A percentile compares a stretch with the other conserved stretches of the same genome.
Evolutionary conservation across 2,888 invertebrate species (phyloP).

Genomic region (Autographa pulchrina): DNA sequence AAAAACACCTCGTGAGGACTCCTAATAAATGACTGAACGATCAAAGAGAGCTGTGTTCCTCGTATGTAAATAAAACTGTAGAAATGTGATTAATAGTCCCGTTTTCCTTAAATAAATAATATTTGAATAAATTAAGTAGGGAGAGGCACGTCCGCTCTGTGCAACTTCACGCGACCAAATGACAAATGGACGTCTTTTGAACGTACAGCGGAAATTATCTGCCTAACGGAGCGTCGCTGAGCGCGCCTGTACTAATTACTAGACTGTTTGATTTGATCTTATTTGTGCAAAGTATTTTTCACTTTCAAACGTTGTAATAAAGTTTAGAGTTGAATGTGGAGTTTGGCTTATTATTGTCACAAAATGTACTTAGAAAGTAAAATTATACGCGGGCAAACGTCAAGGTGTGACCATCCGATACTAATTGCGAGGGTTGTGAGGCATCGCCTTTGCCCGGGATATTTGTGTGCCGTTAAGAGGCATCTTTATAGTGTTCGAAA

Average conservation of each 20-base stretch:
- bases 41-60: conserved; percentile 82
- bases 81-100: conserved; percentile 88
- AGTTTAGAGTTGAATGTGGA: conserved; percentile 64
- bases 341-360: conserved; percentile 81
- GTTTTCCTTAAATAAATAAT: conserved; percentile 89
- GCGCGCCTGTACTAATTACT: conserved; percentile 87
- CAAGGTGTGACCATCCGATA: conserved; percentile 88
- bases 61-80: conserved; percentile 86
- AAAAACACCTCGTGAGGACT: conserved; percentile 70
- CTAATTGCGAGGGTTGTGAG: conserved; percentile 85
- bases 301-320: conserved; percentile 65
- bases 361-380: conserved; percentile 87
- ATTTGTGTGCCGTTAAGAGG: conserved; percentile 82
- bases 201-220: conserved; percentile 88
- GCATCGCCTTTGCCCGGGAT: conserved; percentile 72
- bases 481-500: conserved; percentile 78
- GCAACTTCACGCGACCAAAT: conserved; percentile 85
- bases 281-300: conserved; percentile 64
- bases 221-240: conserved; percentile 86
- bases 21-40: conserved; percentile 81
- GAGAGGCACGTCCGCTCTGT: conserved; percentile 83
- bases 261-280: conserved; percentile 87
- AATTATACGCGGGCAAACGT: conserved; percentile 86
- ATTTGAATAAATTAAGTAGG: conserved; percentile 88
- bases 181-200: conserved; percentile 89